phyloP scores from a whole-genome alignment of 2,888 invertebrate species.

The Sphaerophoria rueppellii region DNA sequence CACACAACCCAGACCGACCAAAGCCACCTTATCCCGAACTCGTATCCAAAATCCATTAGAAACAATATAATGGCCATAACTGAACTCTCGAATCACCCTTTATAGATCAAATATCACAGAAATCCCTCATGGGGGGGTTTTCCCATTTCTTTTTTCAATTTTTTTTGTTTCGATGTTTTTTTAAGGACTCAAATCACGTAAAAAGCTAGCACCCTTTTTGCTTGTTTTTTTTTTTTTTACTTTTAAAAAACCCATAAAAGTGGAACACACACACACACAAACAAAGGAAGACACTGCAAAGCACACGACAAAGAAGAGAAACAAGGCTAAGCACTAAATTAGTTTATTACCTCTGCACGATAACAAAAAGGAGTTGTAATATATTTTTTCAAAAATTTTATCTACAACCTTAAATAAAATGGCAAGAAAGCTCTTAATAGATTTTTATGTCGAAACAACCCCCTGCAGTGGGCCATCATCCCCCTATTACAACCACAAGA shows the following conservation, averaged over 20 bases:
- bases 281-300: conserved; percentile 24
- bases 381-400: conserved; percentile 47
- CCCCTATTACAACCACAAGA: conserved; percentile 11
- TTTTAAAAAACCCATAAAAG: conserved; percentile 51
- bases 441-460: background rate
- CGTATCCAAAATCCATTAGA: conserved; percentile 25
- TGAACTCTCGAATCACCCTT: conserved; percentile 39
- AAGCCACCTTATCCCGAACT: background rate
- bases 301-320: conserved; percentile 9
- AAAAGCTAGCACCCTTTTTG: conserved; percentile 27
- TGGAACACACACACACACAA: conserved; percentile 41
- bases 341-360: conserved; percentile 69
- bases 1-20: background rate
- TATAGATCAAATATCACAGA: conserved; percentile 67
- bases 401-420: conserved; percentile 13
- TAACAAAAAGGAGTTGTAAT: conserved; percentile 55
- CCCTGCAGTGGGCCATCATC: background rate
- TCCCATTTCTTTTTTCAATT: no score
- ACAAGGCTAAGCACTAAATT: conserved; percentile 62
- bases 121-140: conserved; percentile 30
- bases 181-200: conserved; percentile 69
- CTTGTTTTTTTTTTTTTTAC: background rate
- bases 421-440: conserved; percentile 59
- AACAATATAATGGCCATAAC: conserved; percentile 51
- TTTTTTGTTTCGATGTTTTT: conserved; percentile 10